Evolutionary conservation across 2,113 vertebrate genomes (phyloP).

Genomic region (Notarius quadriscutis): DNA sequence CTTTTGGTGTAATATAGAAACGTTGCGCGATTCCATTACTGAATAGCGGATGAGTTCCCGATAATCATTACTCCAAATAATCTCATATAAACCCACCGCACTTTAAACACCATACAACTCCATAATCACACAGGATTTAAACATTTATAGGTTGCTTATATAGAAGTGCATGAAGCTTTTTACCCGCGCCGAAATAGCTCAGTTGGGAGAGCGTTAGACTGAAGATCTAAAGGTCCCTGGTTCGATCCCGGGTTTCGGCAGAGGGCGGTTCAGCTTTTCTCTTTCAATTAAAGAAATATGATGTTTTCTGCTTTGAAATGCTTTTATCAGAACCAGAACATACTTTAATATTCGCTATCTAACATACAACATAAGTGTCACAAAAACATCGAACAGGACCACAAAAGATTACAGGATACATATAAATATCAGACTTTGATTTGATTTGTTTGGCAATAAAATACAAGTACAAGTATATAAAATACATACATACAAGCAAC

Average conservation of each 20-base stretch:
- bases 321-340: background rate
- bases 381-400: background rate
- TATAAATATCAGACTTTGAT: background rate
- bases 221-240: too few relatives aligned
- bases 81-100: background rate
- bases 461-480: too few relatives aligned
- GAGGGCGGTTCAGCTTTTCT: rapidly evolving
- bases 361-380: too few relatives aligned
- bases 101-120: background rate
- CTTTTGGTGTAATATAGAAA: background rate
- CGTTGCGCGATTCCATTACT: background rate
- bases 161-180: background rate
- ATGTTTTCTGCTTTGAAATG: background rate
- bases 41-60: background rate
- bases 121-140: rapidly evolving
- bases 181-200: constrained; percentile 19
- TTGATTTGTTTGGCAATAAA: too few relatives aligned
- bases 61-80: background rate
- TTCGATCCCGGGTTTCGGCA: background rate
- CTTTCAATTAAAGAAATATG: rapidly evolving
- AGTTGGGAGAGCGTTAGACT: constrained; percentile 23
- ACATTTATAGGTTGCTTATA: rapidly evolving
- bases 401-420: background rate
- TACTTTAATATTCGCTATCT: background rate
- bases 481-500: too few relatives aligned